Evolutionary conservation across 2,888 invertebrate species (phyloP).

Genomic region (Macrosiphum euphorbiae): DNA sequence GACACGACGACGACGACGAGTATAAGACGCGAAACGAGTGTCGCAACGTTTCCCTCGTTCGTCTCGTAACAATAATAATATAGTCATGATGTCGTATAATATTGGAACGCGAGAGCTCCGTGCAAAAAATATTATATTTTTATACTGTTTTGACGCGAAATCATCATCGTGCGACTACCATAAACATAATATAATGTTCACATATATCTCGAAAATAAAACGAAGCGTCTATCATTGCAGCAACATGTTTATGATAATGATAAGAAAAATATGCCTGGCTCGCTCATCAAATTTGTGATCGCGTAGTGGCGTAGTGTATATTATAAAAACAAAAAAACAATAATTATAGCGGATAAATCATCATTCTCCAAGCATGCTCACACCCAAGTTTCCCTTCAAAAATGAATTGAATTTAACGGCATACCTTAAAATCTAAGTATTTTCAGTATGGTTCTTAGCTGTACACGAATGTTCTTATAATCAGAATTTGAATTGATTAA

Average conservation of each 20-base stretch:
- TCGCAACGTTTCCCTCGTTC: slow-evolving; percentile 31
- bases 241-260: not conserved
- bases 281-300: not conserved
- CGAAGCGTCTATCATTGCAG: not conserved
- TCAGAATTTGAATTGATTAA: not conserved
- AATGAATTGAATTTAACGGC: not conserved
- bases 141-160: not conserved
- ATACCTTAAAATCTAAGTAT: not conserved
- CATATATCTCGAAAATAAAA: not conserved
- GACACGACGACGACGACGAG: slow-evolving; percentile 21
- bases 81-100: not conserved
- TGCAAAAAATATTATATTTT: not conserved
- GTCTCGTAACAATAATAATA: not conserved
- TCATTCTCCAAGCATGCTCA: too few species aligned
- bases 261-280: not conserved
- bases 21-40: slow-evolving; percentile 18
- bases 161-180: not conserved
- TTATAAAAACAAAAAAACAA: too few species aligned
- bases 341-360: too few species aligned
- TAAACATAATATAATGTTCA: not conserved
- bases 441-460: not conserved
- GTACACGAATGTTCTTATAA: not conserved
- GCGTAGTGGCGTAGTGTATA: too few species aligned
- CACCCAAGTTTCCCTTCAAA: too few species aligned
- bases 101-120: not conserved